phyloP scores from a whole-genome alignment of 2,113 vertebrate species.

The Ceuthmochares aereus region DNA sequence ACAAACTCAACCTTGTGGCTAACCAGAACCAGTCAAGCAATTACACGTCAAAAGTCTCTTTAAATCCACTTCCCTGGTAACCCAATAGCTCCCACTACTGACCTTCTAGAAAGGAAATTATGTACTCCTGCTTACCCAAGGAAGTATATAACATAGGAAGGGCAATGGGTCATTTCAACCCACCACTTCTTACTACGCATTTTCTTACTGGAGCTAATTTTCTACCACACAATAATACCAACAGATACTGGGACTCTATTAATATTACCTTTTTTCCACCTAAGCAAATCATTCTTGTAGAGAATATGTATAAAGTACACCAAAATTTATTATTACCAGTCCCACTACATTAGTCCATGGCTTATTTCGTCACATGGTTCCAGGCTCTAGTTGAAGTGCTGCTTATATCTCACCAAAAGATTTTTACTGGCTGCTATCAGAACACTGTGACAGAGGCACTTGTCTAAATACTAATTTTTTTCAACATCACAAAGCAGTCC shows the following conservation, averaged over 20 bases:
- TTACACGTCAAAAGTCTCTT: background rate
- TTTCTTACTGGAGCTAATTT: background rate
- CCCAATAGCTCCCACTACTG: constrained; percentile 42
- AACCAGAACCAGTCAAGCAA: constrained; percentile 26
- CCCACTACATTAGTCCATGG: background rate
- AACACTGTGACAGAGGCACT: background rate
- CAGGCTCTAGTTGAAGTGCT: background rate
- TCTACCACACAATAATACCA: background rate
- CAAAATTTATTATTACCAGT: background rate
- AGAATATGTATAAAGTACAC: background rate
- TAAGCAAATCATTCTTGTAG: background rate
- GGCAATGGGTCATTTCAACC: background rate
- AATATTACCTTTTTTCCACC: background rate
- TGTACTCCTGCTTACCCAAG: background rate
- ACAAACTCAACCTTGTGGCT: background rate
- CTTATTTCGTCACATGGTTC: background rate
- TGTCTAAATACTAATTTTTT: background rate
- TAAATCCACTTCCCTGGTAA: constrained; percentile 41
- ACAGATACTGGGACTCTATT: background rate
- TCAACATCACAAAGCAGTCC: background rate
- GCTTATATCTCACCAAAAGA: background rate
- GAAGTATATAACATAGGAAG: background rate
- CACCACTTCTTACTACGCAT: background rate
- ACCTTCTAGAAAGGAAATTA: constrained; percentile 36
- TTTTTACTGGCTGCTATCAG: background rate